Evolutionary conservation across 2,797 vertebrate species (phyloP).

Genomic region (Acipenser ruthenus): DNA sequence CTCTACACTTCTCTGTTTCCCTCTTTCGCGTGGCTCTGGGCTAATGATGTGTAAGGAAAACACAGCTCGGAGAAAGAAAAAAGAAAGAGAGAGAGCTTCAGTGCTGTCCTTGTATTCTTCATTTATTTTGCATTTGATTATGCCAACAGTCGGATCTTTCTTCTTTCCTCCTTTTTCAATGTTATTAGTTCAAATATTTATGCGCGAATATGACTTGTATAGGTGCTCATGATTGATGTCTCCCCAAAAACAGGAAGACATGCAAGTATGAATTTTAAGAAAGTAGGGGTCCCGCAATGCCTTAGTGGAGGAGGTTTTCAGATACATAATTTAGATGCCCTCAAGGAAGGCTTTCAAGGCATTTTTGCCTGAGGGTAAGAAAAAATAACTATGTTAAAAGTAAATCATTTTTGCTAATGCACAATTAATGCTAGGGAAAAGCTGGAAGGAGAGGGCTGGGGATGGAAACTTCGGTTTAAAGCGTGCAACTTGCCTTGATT

Average conservation of each 20-base stretch:
- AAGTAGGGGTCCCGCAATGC: conserved; percentile 84
- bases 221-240: conserved; percentile 86
- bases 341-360: conserved; percentile 97
- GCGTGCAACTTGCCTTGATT: conserved; percentile 69
- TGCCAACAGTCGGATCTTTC: conserved; percentile 78
- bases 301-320: conserved; percentile 89
- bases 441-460: conserved; percentile 64
- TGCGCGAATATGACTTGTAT: conserved; percentile 84
- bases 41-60: conserved; percentile 76
- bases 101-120: conserved; percentile 69
- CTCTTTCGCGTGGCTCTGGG: conserved; percentile 70
- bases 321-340: conserved; percentile 98
- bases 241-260: conserved; percentile 95
- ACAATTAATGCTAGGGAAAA: conserved; percentile 87
- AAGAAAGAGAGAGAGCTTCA: conserved; percentile 30
- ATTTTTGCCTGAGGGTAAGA: conserved; percentile 86
- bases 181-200: conserved; percentile 97
- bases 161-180: conserved; percentile 74
- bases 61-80: conserved; percentile 51
- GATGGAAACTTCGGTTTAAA: conserved; percentile 78
- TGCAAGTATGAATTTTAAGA: conserved; percentile 85
- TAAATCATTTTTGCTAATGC: conserved; percentile 97
- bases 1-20: conserved; percentile 68
- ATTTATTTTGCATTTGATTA: conserved; percentile 82
- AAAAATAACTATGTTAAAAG: conserved; percentile 98